phyloP scores from a whole-genome alignment of 1,140 invertebrate species.

The Chrysopa pallens region DNA sequence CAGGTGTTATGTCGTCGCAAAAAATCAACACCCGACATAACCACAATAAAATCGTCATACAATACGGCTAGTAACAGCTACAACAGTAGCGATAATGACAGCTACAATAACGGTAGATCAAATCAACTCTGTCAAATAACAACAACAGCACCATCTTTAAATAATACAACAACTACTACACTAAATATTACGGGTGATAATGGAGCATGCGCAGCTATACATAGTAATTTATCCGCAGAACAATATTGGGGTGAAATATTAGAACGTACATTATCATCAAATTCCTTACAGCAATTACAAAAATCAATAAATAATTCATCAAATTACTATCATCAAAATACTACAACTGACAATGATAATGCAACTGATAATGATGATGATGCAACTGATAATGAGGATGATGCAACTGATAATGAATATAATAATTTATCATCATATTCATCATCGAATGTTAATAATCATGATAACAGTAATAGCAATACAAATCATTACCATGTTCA shows the following conservation, averaged over 20 bases:
- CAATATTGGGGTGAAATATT: slow-evolving; percentile 61
- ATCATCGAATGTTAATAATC: neutral
- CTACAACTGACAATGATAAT: too few relatives aligned
- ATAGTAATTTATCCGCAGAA: slow-evolving; percentile 28
- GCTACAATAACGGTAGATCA: neutral
- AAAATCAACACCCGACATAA: slow-evolving; percentile 8
- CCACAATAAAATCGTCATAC: slow-evolving; percentile 8
- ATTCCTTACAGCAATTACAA: slow-evolving; percentile 43
- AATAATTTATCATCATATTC: neutral
- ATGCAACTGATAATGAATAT: slow-evolving; percentile 3
- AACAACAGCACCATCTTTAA: slow-evolving; percentile 23
- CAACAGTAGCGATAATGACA: slow-evolving; percentile 5
- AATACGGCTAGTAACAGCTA: slow-evolving; percentile 11
- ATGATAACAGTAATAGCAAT: neutral
- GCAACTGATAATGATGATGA: too few relatives aligned
- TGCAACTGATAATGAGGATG: slow-evolving; percentile 5
- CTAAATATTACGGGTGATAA: slow-evolving; percentile 17
- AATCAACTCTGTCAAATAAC: slow-evolving; percentile 16
- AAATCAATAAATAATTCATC: neutral
- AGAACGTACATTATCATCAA: slow-evolving; percentile 48
- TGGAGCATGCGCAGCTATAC: slow-evolving; percentile 13
- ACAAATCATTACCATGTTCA: neutral
- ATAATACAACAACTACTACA: slow-evolving; percentile 23
- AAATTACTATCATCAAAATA: too few relatives aligned
- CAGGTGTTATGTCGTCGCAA: slow-evolving; percentile 8